These are phyloP conservation scores for Mantis religiosa DNA, from an alignment of 2,888 invertebrate species.

Conservation along the genomic window DNA sequence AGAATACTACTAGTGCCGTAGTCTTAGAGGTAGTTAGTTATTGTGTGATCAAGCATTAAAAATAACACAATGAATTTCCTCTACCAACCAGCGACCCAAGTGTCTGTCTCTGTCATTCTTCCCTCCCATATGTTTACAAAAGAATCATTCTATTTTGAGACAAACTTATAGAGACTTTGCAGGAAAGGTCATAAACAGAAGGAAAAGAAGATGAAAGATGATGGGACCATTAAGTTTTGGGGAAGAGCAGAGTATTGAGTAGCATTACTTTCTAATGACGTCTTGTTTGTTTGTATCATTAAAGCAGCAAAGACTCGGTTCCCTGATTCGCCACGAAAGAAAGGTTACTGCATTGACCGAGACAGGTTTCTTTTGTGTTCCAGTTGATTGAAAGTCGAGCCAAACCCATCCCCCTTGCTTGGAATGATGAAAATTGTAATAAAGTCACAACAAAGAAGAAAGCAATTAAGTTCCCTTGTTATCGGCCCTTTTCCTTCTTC, in stretches of 20 bases:
- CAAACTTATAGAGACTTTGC: no score
- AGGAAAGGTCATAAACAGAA: neutral
- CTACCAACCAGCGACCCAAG: no score
- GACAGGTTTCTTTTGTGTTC: neutral
- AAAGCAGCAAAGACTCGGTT: neutral
- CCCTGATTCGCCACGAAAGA: no score
- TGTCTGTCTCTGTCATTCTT: no score
- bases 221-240: neutral
- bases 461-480: neutral
- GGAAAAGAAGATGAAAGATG: neutral
- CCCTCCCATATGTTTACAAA: no score
- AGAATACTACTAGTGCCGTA: no score
- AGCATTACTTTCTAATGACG: neutral
- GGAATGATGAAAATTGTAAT: neutral
- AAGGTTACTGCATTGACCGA: neutral
- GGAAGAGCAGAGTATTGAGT: neutral
- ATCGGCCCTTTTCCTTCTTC: neutral
- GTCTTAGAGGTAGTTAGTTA: no score
- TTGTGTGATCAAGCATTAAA: no score
- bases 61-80: no score
- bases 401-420: neutral
- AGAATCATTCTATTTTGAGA: no score
- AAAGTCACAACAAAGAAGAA: neutral
- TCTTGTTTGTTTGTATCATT: neutral
- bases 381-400: neutral